These are phyloP conservation scores for Apteryx owenii DNA, from an alignment of 2,113 vertebrate species.

Conservation along the genomic window DNA sequence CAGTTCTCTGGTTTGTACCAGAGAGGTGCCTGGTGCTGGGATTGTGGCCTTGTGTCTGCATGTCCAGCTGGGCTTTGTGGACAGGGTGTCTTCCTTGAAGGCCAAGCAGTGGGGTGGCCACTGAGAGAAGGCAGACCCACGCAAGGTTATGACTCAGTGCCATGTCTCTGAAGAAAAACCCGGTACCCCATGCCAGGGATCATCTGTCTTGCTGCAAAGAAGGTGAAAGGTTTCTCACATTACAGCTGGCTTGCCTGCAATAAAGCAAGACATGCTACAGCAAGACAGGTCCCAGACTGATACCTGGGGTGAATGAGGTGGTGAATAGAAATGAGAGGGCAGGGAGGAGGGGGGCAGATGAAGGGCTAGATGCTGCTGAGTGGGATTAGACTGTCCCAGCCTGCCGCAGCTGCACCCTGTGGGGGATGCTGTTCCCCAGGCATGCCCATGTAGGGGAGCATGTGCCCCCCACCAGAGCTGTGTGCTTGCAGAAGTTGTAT, in stretches of 20 bases:
- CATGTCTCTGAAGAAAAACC: not conserved
- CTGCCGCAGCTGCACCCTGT: rapidly evolving
- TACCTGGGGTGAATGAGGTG: rapidly evolving
- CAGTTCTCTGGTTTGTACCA: not conserved
- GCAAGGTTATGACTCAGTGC: not conserved
- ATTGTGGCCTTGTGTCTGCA: rapidly evolving
- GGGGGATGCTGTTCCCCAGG: not conserved
- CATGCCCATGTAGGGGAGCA: not conserved
- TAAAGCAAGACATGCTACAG: not conserved
- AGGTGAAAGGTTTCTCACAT: not conserved
- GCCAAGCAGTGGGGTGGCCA: not conserved
- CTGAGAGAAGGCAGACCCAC: not conserved
- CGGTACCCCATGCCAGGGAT: not conserved
- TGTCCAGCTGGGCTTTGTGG: not conserved
- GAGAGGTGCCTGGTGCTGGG: not conserved
- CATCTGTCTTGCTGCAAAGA: not conserved
- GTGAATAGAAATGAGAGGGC: rapidly evolving
- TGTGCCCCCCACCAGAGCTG: not conserved
- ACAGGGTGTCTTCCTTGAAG: not conserved
- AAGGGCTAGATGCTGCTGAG: rapidly evolving
- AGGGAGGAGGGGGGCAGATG: not conserved
- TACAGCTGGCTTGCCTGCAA: not conserved
- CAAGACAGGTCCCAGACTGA: rapidly evolving
- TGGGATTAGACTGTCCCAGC: not conserved
- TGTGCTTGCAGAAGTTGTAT: not conserved